phyloP scores from a whole-genome alignment of 2,113 vertebrate genomes.

The Cyprinodon tularosa region DNA sequence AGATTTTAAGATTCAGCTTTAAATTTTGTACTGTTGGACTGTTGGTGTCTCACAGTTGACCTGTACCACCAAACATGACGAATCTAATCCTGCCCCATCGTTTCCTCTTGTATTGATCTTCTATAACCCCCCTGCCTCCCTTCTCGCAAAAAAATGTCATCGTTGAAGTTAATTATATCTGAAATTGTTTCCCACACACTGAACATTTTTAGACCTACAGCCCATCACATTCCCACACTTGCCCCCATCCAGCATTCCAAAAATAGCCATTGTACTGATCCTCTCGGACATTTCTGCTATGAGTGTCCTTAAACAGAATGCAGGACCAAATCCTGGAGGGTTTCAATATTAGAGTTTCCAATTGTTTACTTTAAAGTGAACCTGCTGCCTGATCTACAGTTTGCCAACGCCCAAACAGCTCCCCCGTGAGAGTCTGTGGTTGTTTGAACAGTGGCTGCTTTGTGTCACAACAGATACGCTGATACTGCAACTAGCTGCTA shows the following conservation, averaged over 20 bases:
- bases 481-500: constrained; percentile 68
- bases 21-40: too few species aligned
- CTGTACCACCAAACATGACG: too few species aligned
- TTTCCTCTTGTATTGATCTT: too few species aligned
- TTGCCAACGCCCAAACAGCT: constrained; percentile 41
- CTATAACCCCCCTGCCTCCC: too few species aligned
- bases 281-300: constrained; percentile 11
- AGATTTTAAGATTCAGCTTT: too few species aligned
- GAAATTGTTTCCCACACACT: constrained; percentile 8
- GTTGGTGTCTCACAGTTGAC: too few species aligned
- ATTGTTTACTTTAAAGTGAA: constrained; percentile 9
- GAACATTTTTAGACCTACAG: constrained; percentile 23
- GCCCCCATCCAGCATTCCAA: constrained; percentile 13
- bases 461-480: constrained; percentile 71
- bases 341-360: background rate
- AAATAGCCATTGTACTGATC: constrained; percentile 22
- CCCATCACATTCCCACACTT: constrained; percentile 35
- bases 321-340: background rate
- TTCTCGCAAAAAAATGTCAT: background rate
- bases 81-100: too few species aligned
- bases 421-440: constrained; percentile 37
- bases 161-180: background rate
- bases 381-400: constrained; percentile 32
- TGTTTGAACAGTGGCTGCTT: constrained; percentile 70
- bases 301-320: background rate